Evolutionary conservation across 2,797 vertebrate species (phyloP).

Genomic region (Loriculus beryllinus): DNA sequence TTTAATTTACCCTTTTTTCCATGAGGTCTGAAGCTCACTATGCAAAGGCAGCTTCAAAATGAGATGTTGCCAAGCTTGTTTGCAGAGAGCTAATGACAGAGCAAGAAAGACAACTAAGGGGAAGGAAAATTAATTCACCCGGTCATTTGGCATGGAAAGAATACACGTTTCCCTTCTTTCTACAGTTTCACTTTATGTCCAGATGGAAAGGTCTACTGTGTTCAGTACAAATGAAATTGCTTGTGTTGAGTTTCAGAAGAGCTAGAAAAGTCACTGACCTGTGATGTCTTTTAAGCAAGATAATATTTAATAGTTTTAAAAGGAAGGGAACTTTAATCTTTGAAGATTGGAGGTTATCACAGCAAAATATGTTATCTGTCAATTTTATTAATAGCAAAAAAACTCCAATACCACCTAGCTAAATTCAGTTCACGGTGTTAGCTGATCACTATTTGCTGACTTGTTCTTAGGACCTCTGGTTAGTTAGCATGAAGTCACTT

Average conservation of each 20-base stretch:
- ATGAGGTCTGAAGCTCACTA: not conserved
- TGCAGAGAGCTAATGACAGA: constrained; percentile 29
- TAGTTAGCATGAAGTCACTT: not conserved
- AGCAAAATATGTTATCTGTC: not conserved
- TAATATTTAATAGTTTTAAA: not conserved
- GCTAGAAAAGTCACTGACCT: not conserved
- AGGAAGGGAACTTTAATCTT: not conserved
- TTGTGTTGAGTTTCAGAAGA: not conserved
- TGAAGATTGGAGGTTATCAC: not conserved
- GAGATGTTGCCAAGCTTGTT: not conserved
- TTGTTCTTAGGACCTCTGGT: not conserved
- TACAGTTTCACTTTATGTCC: not conserved
- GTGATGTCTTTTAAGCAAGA: not conserved
- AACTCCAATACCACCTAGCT: not conserved
- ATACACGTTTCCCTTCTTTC: not conserved
- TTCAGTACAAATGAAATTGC: not conserved
- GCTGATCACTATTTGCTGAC: not conserved
- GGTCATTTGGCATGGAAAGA: not conserved
- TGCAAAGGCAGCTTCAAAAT: not conserved
- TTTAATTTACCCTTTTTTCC: constrained; percentile 5
- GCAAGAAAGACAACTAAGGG: not conserved
- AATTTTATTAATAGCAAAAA: not conserved
- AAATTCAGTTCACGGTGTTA: not conserved
- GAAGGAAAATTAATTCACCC: not conserved
- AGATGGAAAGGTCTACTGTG: not conserved